These are phyloP conservation scores for Mormoops blainvillei DNA, from an alignment of 2,113 vertebrate species.

Conservation along the genomic window DNA sequence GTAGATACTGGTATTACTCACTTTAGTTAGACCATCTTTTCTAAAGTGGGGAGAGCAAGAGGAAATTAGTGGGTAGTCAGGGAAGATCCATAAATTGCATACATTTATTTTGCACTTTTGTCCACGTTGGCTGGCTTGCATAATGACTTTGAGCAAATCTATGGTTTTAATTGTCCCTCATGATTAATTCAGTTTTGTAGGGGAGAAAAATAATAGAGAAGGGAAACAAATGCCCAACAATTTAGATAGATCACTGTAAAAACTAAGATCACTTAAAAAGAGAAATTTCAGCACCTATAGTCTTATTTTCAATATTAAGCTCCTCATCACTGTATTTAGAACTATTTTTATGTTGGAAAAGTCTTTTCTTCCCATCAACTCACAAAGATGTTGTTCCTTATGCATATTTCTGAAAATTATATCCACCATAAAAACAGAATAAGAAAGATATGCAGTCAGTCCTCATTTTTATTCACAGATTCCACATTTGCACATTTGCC, in stretches of 20 bases:
- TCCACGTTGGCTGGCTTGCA: neutral
- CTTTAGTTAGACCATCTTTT: neutral
- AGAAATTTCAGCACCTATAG: neutral
- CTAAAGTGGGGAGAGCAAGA: neutral
- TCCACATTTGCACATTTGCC: neutral
- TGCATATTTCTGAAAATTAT: neutral
- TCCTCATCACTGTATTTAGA: neutral
- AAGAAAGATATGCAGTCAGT: neutral
- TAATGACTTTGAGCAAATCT: neutral
- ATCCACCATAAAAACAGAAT: neutral
- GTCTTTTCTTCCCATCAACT: neutral
- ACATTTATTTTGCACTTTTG: neutral
- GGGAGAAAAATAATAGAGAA: neutral
- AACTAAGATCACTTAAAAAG: slow-evolving; percentile 9
- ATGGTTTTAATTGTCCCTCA: neutral
- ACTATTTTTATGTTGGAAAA: neutral
- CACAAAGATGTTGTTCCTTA: neutral
- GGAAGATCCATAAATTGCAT: neutral
- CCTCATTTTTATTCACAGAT: neutral
- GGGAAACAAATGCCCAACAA: neutral
- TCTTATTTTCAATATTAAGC: neutral
- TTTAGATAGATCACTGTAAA: neutral
- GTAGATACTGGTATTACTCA: neutral
- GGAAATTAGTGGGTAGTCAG: neutral
- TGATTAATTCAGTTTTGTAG: neutral